phyloP scores from a whole-genome alignment of 2,797 vertebrate species.

The Heterohyrax brucei region DNA sequence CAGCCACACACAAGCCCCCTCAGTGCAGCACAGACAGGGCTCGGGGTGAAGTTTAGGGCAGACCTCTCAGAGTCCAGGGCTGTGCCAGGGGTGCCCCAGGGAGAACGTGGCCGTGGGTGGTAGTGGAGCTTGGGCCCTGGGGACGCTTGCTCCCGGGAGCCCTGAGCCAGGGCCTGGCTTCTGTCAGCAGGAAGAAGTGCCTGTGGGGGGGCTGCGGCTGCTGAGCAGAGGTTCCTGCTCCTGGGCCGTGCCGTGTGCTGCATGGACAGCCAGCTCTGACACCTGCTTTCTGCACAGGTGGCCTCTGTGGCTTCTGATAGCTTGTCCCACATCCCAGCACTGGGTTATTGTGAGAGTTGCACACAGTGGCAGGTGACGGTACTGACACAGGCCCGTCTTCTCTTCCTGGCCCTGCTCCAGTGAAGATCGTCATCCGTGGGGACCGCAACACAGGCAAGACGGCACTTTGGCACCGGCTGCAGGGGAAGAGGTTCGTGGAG shows the following conservation, averaged over 20 bases:
- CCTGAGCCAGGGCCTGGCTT: background rate
- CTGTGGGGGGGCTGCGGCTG: no score
- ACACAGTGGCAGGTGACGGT: background rate
- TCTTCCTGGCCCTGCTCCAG: conserved; percentile 86
- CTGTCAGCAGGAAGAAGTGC: background rate
- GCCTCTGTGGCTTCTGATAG: no score
- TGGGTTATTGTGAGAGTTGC: no score
- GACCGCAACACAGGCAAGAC: conserved; percentile 99
- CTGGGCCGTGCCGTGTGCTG: no score
- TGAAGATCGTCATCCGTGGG: conserved; percentile 99
- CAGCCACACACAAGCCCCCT: no score
- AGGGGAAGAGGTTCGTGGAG: conserved; percentile 97
- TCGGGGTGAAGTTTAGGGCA: background rate
- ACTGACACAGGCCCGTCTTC: background rate
- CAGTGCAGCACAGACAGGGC: no score
- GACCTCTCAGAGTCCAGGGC: fast-evolving
- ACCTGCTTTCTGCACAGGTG: no score
- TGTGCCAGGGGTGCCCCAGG: fast-evolving
- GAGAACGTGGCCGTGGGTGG: background rate
- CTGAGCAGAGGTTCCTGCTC: no score
- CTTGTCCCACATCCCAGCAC: no score
- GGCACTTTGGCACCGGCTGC: conserved; percentile 97
- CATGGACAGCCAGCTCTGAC: no score
- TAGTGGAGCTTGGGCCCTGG: background rate
- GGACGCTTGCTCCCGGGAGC: background rate